Conservation (phyloP, 2,113 vertebrate genomes). For the Dinomys branickii region DNA sequence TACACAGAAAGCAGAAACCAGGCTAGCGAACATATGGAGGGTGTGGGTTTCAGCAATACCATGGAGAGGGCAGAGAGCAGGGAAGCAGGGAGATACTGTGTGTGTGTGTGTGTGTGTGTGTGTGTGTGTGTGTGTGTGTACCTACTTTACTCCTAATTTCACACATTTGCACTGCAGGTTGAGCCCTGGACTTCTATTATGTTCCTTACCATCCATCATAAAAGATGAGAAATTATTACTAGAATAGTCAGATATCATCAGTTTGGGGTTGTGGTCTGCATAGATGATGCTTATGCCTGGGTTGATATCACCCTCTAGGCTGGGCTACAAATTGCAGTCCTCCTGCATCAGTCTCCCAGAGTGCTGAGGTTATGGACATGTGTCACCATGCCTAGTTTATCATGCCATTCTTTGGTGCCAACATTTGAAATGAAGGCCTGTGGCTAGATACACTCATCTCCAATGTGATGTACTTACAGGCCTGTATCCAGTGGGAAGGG, state of each 20-base stretch:
- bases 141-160: not conserved
- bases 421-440: not conserved
- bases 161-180: not conserved
- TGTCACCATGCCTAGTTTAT: not conserved
- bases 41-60: not conserved
- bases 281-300: not conserved
- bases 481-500: not conserved
- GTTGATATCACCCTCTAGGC: not conserved
- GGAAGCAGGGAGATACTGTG: not conserved
- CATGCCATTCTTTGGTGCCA: not conserved
- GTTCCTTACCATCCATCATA: not conserved
- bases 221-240: not conserved
- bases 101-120: too few relatives aligned
- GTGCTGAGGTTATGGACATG: not conserved
- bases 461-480: accelerated
- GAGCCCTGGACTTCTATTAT: not conserved
- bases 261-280: not conserved
- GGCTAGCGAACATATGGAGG: not conserved
- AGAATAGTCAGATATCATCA: not conserved
- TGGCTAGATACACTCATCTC: not conserved
- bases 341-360: not conserved
- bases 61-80: not conserved
- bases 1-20: not conserved
- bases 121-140: accelerated
- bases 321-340: not conserved